Percentiles rank a stretch among this genome's conserved stretches.
Evolutionary conservation across 2,888 invertebrate species (phyloP).

Genomic region (Eupithecia pulchellata): DNA sequence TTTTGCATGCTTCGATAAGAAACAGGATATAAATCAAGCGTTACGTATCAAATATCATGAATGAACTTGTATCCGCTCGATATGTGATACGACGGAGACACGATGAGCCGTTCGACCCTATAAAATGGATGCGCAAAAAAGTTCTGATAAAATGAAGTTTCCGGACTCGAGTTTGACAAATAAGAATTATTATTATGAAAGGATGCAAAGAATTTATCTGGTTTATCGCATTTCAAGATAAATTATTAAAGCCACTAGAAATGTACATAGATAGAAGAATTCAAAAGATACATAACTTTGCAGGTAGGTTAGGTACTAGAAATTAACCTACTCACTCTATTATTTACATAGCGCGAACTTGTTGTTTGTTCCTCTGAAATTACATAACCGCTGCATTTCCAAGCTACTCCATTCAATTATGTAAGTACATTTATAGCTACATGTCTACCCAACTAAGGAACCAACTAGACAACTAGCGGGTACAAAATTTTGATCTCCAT

Average conservation of each 20-base stretch:
- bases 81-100: constrained; percentile 34
- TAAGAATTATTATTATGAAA: constrained; percentile 35
- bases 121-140: constrained; percentile 46
- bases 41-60: constrained; percentile 37
- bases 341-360: neutral
- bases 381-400: neutral
- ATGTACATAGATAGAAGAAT: neutral
- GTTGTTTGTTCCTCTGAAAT: neutral
- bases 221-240: neutral
- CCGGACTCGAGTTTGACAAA: constrained; percentile 39
- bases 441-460: neutral
- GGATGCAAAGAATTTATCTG: constrained; percentile 21
- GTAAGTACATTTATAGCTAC: neutral
- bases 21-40: constrained; percentile 17
- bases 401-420: neutral
- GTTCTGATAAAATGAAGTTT: constrained; percentile 42
- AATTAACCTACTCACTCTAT: neutral
- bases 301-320: neutral
- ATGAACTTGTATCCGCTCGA: constrained; percentile 40
- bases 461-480: neutral
- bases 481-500: constrained; percentile 42
- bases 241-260: neutral
- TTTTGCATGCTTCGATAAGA: constrained; percentile 9
- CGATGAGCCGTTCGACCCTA: constrained; percentile 23
- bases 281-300: neutral